Base-by-base conservation (phyloP, 2,888 invertebrate species). In the Agrochola macilenta region DNA sequence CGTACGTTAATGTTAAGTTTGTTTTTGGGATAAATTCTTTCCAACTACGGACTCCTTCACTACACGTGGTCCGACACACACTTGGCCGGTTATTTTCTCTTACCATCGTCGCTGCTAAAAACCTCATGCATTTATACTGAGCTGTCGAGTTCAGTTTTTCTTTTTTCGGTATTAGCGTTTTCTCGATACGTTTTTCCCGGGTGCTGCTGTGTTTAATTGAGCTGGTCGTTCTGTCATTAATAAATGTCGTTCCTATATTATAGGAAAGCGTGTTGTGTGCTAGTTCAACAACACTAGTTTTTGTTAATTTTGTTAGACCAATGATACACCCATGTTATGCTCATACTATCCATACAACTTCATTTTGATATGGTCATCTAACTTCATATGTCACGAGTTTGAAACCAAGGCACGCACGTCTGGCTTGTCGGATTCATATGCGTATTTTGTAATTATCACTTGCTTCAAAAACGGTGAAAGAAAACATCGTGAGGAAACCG, bases 81-180 rank as follows among this genome's bases (percentile, higher is more conserved):
- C 9, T 52, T 52, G 23, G 52, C 52, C 9, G 0, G 9, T 52
- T 8, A 4, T 68, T 65, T 75, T 54, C 30, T 49, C 14, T 26
- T 39, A 2, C 12, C 35, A n/a, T 17, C 83, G 5, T 23, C 17
- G 23, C 12, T 7, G 20, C 17, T 49, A 58, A 64, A 69, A 60
- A 57, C 20, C 12, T 60, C 49, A 26, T 66, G 20, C 65, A 82
- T 82, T 82, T 82, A 80, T 80, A 35, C 49, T 43, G 39, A 66
- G 49, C 65, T 26, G 14, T 58, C 49, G 17, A 57, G 43, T 52
- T 52, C 11, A 65, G 23, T 17, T 69, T 2, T 60, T 82, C 20
- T 68, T 61, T 80, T 77, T 57, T 64, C 2, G 8, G 35, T 66
- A 69, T 69, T 69, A 35, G 26, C 20, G 30, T 76, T 66, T 58